phyloP scores from a whole-genome alignment of 2,797 vertebrate species.

The Scolopax bukidnonensis region DNA sequence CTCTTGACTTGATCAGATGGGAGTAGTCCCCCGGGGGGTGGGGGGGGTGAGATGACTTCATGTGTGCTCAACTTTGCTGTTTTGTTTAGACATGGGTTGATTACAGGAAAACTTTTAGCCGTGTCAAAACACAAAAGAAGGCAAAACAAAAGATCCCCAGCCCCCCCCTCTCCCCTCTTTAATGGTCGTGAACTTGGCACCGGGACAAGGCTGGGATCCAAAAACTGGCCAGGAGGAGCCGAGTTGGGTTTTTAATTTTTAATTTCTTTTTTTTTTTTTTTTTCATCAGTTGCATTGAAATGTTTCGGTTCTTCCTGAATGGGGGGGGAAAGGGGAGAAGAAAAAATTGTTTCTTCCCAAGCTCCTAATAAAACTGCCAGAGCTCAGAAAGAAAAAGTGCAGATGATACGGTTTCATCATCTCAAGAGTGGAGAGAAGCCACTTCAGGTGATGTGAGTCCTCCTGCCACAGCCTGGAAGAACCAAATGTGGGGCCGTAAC shows the following conservation, averaged over 20 bases:
- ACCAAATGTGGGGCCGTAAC: rapidly evolving
- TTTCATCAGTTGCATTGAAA: background rate
- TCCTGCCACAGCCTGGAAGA: background rate
- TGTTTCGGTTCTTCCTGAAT: background rate
- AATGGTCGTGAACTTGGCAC: background rate
- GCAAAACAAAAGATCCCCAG: background rate
- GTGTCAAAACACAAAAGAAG: background rate
- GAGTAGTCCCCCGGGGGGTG: background rate
- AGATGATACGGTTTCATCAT: background rate
- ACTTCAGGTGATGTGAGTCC: background rate
- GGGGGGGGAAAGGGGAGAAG: too few relatives aligned
- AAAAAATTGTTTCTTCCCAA: background rate
- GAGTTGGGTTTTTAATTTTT: background rate
- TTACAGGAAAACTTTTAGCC: conserved; percentile 22
- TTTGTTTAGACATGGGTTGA: background rate
- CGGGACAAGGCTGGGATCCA: background rate
- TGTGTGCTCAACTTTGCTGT: background rate
- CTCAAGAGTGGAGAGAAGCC: background rate
- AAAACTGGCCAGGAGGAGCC: background rate
- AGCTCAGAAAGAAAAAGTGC: background rate
- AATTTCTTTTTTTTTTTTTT: too few relatives aligned
- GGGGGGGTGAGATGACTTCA: background rate
- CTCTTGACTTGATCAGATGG: background rate
- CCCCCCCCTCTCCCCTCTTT: background rate
- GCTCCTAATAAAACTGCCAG: background rate